Percentiles rank a stretch among this genome's conserved stretches.
These are phyloP conservation scores for Gallinago paraguaiae DNA, from an alignment of 2,113 vertebrate genomes.

Conservation along the genomic window DNA sequence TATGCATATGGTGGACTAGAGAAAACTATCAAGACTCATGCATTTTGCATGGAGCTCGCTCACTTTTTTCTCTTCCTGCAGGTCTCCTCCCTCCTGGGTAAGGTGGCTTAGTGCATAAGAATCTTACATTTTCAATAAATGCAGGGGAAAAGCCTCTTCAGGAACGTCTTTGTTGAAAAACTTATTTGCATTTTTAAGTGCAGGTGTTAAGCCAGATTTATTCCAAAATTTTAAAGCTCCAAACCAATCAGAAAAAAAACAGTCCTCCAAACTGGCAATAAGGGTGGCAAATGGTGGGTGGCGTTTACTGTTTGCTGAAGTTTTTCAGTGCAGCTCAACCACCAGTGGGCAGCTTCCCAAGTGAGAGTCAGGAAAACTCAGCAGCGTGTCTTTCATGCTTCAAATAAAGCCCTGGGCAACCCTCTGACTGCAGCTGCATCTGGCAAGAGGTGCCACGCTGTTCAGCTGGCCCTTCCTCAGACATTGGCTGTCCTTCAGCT, in stretches of 20 bases:
- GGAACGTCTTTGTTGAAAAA: neutral
- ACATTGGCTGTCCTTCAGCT: neutral
- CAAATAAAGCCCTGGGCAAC: neutral
- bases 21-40: conserved; percentile 41
- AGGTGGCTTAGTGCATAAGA: neutral
- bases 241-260: neutral
- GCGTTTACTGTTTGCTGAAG: neutral
- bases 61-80: neutral
- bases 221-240: neutral
- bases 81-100: neutral
- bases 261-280: neutral
- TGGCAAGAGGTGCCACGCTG: neutral
- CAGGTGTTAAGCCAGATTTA: neutral
- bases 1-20: conserved; percentile 21
- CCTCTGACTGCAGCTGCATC: neutral
- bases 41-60: neutral
- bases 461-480: rapidly evolving
- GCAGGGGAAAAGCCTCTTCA: neutral
- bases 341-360: neutral
- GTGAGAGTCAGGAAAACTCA: neutral
- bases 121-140: neutral
- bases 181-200: conserved; percentile 11
- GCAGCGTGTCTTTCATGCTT: neutral
- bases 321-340: neutral
- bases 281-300: neutral